Conservation (phyloP, 2,113 vertebrate genomes). For the Rhinopomastus cyanomelas region DNA sequence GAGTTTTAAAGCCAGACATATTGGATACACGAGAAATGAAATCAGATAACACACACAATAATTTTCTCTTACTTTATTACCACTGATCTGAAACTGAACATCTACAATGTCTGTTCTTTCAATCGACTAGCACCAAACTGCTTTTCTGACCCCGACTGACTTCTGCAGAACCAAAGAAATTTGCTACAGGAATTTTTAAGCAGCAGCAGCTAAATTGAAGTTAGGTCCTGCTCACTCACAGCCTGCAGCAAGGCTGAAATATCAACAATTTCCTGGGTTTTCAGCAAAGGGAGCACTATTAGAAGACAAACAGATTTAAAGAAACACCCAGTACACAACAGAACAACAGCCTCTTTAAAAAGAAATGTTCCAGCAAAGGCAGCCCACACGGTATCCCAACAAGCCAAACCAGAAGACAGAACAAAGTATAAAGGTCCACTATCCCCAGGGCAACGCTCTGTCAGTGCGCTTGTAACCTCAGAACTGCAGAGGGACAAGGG, state of each 20-base stretch:
- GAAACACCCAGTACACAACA: neutral
- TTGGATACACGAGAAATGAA: conserved; percentile 46
- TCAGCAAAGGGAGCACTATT: neutral
- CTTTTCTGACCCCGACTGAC: neutral
- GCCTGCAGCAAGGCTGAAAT: neutral
- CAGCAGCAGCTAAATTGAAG: neutral
- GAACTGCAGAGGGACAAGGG: neutral
- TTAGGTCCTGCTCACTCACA: neutral
- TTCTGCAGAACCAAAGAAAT: neutral
- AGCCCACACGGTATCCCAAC: neutral
- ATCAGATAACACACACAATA: conserved; percentile 43
- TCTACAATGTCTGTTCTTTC: neutral
- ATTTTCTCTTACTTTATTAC: conserved; percentile 50
- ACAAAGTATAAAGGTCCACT: neutral
- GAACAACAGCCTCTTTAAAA: neutral
- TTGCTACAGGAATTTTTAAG: neutral
- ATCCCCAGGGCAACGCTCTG: neutral
- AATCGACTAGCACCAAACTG: neutral
- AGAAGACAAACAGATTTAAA: neutral
- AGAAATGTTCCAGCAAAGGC: neutral
- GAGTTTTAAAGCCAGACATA: conserved; percentile 35
- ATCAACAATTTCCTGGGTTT: neutral
- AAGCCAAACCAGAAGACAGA: neutral
- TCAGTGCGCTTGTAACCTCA: neutral
- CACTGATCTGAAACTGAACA: conserved; percentile 16